Evolutionary conservation across 2,888 invertebrate genomes (phyloP).

Genomic region (Catonia carolina): DNA sequence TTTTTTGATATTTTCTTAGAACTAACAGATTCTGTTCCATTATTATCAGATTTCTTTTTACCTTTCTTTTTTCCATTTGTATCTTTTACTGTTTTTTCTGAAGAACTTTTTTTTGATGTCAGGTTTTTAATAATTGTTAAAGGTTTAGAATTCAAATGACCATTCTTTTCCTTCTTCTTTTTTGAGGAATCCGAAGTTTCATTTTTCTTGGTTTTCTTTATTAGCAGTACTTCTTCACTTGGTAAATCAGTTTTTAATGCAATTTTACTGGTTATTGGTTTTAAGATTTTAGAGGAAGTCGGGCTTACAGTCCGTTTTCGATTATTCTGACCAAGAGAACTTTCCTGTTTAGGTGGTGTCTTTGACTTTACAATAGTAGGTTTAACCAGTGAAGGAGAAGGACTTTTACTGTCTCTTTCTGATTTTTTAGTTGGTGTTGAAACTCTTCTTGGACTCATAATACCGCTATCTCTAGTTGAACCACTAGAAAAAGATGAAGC

Average conservation of each 20-base stretch:
- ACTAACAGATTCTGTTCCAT: constrained; percentile 29
- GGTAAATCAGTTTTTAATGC: constrained; percentile 7
- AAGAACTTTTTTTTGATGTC: constrained; percentile 12
- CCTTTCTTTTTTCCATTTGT: constrained; percentile 22
- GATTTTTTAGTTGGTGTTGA: constrained; percentile 5
- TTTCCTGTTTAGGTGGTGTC: constrained; percentile 1
- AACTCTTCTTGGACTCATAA: constrained; percentile 17
- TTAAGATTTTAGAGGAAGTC: constrained; percentile 6
- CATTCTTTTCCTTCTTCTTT: constrained; percentile 22
- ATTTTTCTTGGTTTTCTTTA: constrained; percentile 16
- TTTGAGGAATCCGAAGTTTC: constrained; percentile 18
- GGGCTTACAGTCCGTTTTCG: not conserved
- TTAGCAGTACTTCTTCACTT: constrained; percentile 5
- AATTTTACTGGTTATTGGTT: constrained; percentile 18
- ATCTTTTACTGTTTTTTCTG: constrained; percentile 11
- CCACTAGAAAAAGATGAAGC: constrained; percentile 31
- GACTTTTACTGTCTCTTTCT: constrained; percentile 12
- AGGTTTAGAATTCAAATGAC: constrained; percentile 12
- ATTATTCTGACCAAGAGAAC: constrained; percentile 15
- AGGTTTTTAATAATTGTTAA: constrained; percentile 15
- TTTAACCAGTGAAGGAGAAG: not conserved
- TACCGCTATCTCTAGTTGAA: not conserved
- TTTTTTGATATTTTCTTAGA: constrained; percentile 37
- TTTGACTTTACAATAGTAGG: not conserved
- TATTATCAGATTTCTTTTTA: constrained; percentile 40